phyloP scores from a whole-genome alignment of 2,113 vertebrate genomes.

The Beaufortia kweichowensis region DNA sequence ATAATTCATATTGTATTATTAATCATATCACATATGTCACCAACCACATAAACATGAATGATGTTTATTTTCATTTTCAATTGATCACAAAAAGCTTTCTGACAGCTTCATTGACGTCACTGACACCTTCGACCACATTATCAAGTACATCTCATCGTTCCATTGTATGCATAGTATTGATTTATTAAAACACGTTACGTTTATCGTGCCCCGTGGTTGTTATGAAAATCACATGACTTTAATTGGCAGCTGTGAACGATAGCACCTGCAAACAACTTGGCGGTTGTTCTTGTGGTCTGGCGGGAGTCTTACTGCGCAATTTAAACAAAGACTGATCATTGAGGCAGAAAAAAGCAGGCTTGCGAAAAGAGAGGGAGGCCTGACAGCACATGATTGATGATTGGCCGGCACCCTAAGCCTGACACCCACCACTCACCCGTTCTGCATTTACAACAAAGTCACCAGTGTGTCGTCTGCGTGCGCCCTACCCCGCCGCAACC shows the following conservation, averaged over 20 bases:
- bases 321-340: slow-evolving; percentile 83
- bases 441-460: slow-evolving; percentile 59
- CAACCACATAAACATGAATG: slow-evolving; percentile 16
- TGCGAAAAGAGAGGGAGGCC: slow-evolving; percentile 41
- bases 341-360: slow-evolving; percentile 72
- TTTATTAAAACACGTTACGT: slow-evolving; percentile 75
- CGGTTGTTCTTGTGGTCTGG: slow-evolving; percentile 88
- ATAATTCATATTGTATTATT: too few species aligned
- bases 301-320: slow-evolving; percentile 85
- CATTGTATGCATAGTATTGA: slow-evolving; percentile 58
- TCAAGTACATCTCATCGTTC: slow-evolving; percentile 39
- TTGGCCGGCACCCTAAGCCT: slow-evolving; percentile 76
- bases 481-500: slow-evolving; percentile 51
- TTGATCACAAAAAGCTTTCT: not conserved
- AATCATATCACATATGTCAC: not conserved
- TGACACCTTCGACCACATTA: not conserved
- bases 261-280: slow-evolving; percentile 85
- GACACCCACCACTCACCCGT: slow-evolving; percentile 76
- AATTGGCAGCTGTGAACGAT: slow-evolving; percentile 84
- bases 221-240: slow-evolving; percentile 84
- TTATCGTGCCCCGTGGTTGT: slow-evolving; percentile 76
- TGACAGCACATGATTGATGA: slow-evolving; percentile 84
- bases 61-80: not conserved
- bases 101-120: too few species aligned
- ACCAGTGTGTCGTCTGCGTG: slow-evolving; percentile 44